Evolutionary conservation across 2,797 vertebrate species (phyloP).

Genomic region (Buceros bicornis): DNA sequence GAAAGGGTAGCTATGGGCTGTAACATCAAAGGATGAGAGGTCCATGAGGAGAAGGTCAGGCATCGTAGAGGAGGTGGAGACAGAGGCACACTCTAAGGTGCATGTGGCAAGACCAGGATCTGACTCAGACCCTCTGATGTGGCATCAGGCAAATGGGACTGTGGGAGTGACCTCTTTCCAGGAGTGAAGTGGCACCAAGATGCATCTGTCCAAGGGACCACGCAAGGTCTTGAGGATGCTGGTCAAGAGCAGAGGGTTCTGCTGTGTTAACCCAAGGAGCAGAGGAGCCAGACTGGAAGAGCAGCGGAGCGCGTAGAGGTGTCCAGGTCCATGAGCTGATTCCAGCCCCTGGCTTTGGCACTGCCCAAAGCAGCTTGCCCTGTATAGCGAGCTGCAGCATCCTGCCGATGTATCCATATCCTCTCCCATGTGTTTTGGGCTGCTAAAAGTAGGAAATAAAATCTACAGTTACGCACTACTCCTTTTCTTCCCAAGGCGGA

Average conservation of each 20-base stretch:
- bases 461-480: not conserved
- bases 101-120: not conserved
- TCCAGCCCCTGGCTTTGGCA: not conserved
- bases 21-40: not conserved
- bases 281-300: not conserved
- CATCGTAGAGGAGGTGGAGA: not conserved
- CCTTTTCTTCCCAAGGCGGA: not conserved
- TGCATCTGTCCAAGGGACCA: fast-evolving
- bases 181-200: not conserved
- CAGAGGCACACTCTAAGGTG: not conserved
- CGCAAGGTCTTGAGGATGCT: not conserved
- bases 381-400: not conserved
- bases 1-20: not conserved
- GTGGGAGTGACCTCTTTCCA: not conserved
- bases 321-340: not conserved
- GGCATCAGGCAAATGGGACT: not conserved
- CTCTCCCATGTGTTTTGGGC: not conserved
- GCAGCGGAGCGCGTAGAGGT: fast-evolving
- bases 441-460: not conserved
- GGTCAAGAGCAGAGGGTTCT: not conserved
- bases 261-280: not conserved
- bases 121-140: not conserved
- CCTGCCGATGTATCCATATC: not conserved
- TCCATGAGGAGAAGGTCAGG: fast-evolving
- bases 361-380: not conserved